These are phyloP conservation scores for Coelinius sp. DNA, from an alignment of 2,888 invertebrate species.

Conservation along the genomic window DNA sequence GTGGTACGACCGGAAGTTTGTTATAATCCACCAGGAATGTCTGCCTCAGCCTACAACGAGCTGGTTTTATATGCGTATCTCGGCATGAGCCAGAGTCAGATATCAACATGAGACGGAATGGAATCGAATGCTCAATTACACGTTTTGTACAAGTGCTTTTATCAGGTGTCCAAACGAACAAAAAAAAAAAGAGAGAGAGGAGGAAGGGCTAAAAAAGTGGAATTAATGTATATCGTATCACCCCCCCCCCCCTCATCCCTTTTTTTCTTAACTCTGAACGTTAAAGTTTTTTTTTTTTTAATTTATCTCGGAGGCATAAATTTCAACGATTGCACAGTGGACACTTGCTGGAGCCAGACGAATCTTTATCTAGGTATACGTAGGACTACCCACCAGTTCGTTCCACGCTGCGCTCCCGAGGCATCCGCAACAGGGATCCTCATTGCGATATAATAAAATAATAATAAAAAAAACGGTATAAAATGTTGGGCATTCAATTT, in stretches of 20 bases:
- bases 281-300: neutral
- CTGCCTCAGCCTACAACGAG: conserved; percentile 39
- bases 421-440: conserved; percentile 44
- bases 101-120: conserved; percentile 7
- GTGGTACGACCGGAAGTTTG: conserved; percentile 51
- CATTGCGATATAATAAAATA: conserved; percentile 29
- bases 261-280: neutral
- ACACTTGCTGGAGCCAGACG: neutral
- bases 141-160: neutral
- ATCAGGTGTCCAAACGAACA: neutral
- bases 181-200: neutral
- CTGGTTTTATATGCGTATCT: conserved; percentile 30
- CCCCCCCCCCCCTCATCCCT: neutral
- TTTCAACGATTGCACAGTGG: conserved; percentile 21
- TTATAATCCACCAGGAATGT: conserved; percentile 53
- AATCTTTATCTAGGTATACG: conserved; percentile 41
- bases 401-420: conserved; percentile 46
- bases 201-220: neutral
- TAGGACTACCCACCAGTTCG: conserved; percentile 40
- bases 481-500: neutral
- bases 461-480: neutral
- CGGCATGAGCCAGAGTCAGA: conserved; percentile 14
- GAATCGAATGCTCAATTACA: conserved; percentile 23
- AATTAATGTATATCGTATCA: neutral
- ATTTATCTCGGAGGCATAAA: conserved; percentile 1